Evolutionary conservation across 2,888 invertebrate species (phyloP), one percentile per base, ranked within the genome.

Genomic region (Eristalis pertinax): DNA sequence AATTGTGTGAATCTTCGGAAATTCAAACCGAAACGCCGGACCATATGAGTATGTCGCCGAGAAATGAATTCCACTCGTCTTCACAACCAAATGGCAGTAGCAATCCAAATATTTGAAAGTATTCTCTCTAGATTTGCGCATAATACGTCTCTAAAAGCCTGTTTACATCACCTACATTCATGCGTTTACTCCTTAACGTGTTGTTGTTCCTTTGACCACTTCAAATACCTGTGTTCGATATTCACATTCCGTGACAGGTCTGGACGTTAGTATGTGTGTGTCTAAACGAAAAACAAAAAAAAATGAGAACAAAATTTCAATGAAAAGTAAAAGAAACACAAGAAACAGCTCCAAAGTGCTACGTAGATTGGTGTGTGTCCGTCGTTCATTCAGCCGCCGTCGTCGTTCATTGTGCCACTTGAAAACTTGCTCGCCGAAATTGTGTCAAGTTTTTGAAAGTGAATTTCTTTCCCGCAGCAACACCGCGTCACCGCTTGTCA

Each of bases 381-480:
- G 58, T 24, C n/a, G 41, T 62, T 64, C 64, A 60, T 65, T 65
- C 60, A 32, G 67, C 43, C 38, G 32, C 62, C 73, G 56, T 64
- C 22, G 58, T 7, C n/a, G 41, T 62, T 65, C 65, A 62, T 67
- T 67, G 50, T 38, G 68, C 50, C 41, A 3, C 74, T 75, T 70
- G 58, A 58, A 81, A 76, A 81, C 73, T 78, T 50, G 69, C 72
- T 87, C 72, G 64, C 68, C 87, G 68, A 87, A 87, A 84, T 69
- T 87, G 87, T 87, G 87, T 84, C 87, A 87, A 87, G 83, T 79
- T 83, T 87, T 84, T 87, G 87, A 87, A 87, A 87, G 87, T 87
- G 87, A 87, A 87, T 76, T 84, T 87, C 79, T 84, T 87, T 83
- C 84, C 79, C 83, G 78, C 70, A 73, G 79, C 76, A 81, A 19